Conservation (phyloP, 2,797 vertebrate species). For the Arctocebus calabarensis region DNA sequence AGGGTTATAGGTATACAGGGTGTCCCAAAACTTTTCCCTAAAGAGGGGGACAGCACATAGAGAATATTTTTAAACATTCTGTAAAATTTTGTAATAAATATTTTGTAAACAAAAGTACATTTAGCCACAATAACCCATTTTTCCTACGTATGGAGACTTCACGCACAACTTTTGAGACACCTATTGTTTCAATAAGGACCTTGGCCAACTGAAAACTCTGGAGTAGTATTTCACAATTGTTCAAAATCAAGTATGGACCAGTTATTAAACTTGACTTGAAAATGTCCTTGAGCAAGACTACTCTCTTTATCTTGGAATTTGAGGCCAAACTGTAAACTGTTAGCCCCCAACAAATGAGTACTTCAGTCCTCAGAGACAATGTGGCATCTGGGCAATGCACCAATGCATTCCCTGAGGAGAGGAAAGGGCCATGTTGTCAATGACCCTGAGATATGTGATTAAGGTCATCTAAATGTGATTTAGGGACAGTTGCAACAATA, state of each 20-base stretch:
- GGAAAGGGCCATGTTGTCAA: not conserved
- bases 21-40: too few relatives aligned
- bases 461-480: not conserved
- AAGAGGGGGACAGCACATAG: too few relatives aligned
- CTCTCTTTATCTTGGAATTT: not conserved
- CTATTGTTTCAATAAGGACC: not conserved
- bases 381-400: not conserved
- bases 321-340: not conserved
- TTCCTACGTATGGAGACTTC: too few relatives aligned
- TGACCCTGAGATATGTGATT: not conserved
- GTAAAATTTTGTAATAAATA: too few relatives aligned
- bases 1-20: not conserved
- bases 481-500: not conserved
- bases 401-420: not conserved
- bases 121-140: too few relatives aligned
- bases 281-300: not conserved
- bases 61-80: too few relatives aligned
- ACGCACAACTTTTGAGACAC: too few relatives aligned
- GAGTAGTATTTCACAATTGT: not conserved
- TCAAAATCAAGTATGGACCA: not conserved
- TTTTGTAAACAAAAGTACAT: too few relatives aligned
- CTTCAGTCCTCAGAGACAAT: not conserved
- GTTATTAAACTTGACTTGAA: not conserved
- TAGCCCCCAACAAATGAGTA: not conserved
- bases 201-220: not conserved